Percentiles rank a stretch among this genome's conserved stretches.
phyloP scores from a whole-genome alignment of 2,113 vertebrate genomes.

The Hirundichthys speculiger region DNA sequence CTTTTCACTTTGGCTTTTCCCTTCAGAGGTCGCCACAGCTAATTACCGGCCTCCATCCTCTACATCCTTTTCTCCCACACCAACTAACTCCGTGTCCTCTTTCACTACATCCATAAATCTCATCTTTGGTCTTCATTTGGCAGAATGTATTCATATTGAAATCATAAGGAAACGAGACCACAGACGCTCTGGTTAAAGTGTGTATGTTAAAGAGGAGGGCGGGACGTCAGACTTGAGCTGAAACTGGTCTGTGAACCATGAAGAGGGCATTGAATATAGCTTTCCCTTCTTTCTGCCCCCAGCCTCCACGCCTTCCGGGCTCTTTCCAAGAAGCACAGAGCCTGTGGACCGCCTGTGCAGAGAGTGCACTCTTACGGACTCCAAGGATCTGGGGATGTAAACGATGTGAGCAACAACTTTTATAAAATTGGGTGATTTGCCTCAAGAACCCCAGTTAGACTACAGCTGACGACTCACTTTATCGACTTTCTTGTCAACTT shows the following conservation, averaged over 20 bases:
- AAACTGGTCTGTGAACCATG: constrained; percentile 10
- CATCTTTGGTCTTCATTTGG: background rate
- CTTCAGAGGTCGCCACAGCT: too few relatives aligned
- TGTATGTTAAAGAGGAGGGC: constrained; percentile 23
- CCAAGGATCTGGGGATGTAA: background rate
- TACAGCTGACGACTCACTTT: background rate
- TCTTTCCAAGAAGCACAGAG: constrained; percentile 14
- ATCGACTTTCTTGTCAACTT: background rate
- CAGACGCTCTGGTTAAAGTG: too few relatives aligned
- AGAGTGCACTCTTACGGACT: too few relatives aligned
- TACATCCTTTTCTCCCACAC: too few relatives aligned
- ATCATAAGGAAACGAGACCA: too few relatives aligned
- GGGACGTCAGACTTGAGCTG: constrained; percentile 25
- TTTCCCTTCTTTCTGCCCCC: constrained; percentile 16
- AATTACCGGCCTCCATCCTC: too few relatives aligned
- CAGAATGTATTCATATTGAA: too few relatives aligned
- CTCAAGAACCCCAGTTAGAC: background rate
- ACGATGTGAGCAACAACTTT: constrained; percentile 48
- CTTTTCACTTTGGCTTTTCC: too few relatives aligned
- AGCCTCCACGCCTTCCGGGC: constrained; percentile 45
- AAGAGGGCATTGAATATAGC: too few relatives aligned
- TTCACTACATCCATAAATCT: too few relatives aligned
- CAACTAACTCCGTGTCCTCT: too few relatives aligned
- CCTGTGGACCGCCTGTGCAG: constrained; percentile 1
- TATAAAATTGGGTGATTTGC: background rate